Evolutionary conservation across 2,113 vertebrate species (phyloP).

Genomic region (Salvelinus alpinus): DNA sequence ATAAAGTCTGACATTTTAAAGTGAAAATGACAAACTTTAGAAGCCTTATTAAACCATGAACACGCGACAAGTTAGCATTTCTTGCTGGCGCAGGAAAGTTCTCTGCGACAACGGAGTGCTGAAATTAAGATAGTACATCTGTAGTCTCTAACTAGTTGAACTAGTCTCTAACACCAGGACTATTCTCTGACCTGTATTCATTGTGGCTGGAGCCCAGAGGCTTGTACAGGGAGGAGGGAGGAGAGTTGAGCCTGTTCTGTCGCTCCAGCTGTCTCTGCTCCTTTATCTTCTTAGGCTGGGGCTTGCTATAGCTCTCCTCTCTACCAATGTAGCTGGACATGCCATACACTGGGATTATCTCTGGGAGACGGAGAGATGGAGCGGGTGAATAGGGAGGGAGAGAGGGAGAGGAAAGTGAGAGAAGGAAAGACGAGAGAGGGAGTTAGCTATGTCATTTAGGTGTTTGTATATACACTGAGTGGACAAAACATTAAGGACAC

Average conservation of each 20-base stretch:
- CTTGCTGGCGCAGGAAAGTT: no score
- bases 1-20: no score
- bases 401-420: not conserved
- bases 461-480: no score
- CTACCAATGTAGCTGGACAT: constrained; percentile 94
- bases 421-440: constrained; percentile 4
- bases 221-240: constrained; percentile 89
- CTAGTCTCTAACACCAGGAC: not conserved
- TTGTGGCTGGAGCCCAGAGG: constrained; percentile 83
- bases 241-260: constrained; percentile 93
- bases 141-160: no score
- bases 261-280: constrained; percentile 90
- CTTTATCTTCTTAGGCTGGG: constrained; percentile 91
- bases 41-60: no score
- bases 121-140: no score
- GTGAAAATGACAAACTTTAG: no score
- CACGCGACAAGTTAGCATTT: no score
- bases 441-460: not conserved
- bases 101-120: no score
- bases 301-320: constrained; percentile 90
- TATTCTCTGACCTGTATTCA: constrained; percentile 74
- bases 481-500: no score
- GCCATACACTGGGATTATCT: constrained; percentile 94
- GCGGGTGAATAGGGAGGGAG: not conserved
- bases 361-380: constrained; percentile 58